Base-by-base conservation (phyloP, 2,113 vertebrate genomes). In the Planiliza haematocheilus region DNA sequence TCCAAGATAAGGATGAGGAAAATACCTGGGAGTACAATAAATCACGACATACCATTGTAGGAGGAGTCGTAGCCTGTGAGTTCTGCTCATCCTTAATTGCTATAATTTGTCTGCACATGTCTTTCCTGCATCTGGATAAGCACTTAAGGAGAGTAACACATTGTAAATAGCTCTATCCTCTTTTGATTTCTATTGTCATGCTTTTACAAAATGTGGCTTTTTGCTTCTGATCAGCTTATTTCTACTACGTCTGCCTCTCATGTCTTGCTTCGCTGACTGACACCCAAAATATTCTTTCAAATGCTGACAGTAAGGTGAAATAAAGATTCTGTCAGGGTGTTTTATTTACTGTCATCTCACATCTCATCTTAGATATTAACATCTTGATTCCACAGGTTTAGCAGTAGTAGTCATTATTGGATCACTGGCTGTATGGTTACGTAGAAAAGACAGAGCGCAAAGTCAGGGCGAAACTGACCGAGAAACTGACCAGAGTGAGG, bases 231-330 rank as follows among this genome's bases (percentile, higher is more conserved):
- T 17, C 3, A 0, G 8, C 39, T 70, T 66, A 46, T 42, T 73
- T 34, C 8, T n/a, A 37, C 49, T 13, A 17, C 46, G 4, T 34
- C 20, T 4, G 30, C 3, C 6, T 45, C 18, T n/a, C 8, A 46
- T 13, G 1, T 55, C 46, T 34, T 39, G n/a, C 52, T 68, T 60
- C 38, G 17, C 30, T 56, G 17, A 41, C 11, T 10, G 2, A 30
- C 5, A 5, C 24, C 7, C 57, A 9, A 16, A 66, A 48, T 57
- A 9, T 46, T 42, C 50, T 68, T 52, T 30, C 7, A 64, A 69
- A 74, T 11, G 8, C 52, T 37, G 34, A 49, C 4, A 70, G 12
- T 18, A 9, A 60, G 58, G 77, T 73, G 51, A 60, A 58, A 60
- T 64, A 1, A 8, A 49, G 6, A 8, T 53, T 39, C 20, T 30